Conservation (phyloP, 2,113 vertebrate genomes). For the Crotalus horridus region DNA sequence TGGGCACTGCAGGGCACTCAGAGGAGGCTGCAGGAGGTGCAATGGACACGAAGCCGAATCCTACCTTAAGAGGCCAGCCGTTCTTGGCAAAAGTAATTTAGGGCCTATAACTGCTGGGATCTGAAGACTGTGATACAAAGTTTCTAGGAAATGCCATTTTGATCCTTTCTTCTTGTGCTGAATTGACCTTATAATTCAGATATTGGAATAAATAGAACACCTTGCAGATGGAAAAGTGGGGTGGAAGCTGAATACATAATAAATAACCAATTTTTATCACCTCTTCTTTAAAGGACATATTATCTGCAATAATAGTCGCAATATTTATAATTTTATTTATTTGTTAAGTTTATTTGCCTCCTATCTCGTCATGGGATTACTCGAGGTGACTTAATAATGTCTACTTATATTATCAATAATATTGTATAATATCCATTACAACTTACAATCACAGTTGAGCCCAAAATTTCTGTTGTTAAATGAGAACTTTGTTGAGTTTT, state of each 20-base stretch:
- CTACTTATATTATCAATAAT: background rate
- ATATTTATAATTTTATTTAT: background rate
- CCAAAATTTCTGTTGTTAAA: background rate
- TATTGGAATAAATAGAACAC: background rate
- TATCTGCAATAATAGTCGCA: background rate
- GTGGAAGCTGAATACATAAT: background rate
- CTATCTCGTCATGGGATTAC: background rate
- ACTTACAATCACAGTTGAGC: background rate
- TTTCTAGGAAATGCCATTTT: background rate
- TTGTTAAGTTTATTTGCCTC: background rate
- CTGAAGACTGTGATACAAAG: no score
- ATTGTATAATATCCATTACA: background rate
- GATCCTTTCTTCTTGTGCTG: background rate
- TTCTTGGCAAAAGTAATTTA: background rate
- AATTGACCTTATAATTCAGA: background rate
- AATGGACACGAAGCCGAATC: background rate
- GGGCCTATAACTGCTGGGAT: no score
- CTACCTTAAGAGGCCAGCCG: background rate
- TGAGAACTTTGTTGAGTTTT: background rate
- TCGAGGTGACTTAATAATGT: no score
- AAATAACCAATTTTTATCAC: background rate
- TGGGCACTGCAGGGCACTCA: background rate
- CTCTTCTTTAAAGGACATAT: background rate
- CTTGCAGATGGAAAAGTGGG: background rate
- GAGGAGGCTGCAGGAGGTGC: background rate